Conservation (phyloP, 2,113 vertebrate species). For the Condylura cristata region DNA sequence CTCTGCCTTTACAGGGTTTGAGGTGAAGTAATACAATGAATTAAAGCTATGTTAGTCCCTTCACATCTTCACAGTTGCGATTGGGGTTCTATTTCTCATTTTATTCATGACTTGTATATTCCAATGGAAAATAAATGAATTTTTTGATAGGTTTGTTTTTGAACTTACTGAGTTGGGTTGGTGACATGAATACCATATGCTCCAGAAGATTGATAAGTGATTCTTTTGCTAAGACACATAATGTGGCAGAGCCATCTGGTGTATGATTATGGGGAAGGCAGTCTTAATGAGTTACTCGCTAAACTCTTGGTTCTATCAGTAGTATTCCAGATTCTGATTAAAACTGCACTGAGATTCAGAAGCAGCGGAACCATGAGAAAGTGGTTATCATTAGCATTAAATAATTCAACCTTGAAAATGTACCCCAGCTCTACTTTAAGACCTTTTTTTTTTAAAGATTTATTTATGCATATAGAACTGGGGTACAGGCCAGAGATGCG, state of each 20-base stretch:
- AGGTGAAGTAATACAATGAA: not conserved
- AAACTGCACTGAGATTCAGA: not conserved
- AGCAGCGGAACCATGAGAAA: not conserved
- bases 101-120: not conserved
- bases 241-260: slow-evolving; percentile 57
- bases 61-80: not conserved
- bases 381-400: not conserved
- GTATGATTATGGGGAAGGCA: not conserved
- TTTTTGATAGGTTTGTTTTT: not conserved
- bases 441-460: not conserved
- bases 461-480: too few relatives aligned
- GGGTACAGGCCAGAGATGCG: too few relatives aligned
- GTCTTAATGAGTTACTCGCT: slow-evolving; percentile 59
- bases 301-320: slow-evolving; percentile 9
- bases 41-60: not conserved
- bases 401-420: not conserved
- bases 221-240: slow-evolving; percentile 51
- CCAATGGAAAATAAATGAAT: slow-evolving; percentile 27
- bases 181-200: slow-evolving; percentile 3
- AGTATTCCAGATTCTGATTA: not conserved
- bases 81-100: slow-evolving; percentile 33
- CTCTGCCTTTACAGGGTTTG: not conserved
- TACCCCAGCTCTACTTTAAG: not conserved
- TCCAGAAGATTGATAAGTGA: slow-evolving; percentile 47
- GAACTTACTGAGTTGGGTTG: slow-evolving; percentile 44